Evolutionary conservation across 2,888 invertebrate species (phyloP).

Genomic region (Ichneumon xanthorius): DNA sequence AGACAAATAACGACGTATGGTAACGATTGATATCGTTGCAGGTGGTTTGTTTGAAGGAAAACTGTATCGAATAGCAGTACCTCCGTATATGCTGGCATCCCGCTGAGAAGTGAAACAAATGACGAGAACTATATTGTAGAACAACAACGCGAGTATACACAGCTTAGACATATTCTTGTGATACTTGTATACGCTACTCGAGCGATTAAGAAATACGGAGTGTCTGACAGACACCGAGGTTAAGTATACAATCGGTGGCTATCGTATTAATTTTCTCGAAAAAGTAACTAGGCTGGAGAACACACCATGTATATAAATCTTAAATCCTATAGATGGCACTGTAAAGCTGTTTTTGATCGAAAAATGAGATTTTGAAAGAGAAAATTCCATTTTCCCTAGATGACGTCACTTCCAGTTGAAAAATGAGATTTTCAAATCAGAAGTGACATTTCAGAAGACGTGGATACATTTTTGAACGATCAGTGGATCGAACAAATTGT

Average conservation of each 20-base stretch:
- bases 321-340: too few relatives aligned
- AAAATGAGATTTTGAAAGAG: too few relatives aligned
- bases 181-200: neutral
- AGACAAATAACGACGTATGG: neutral
- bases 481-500: neutral
- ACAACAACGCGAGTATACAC: constrained; percentile 38
- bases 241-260: neutral
- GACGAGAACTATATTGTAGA: constrained; percentile 39
- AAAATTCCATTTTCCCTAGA: neutral
- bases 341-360: too few relatives aligned
- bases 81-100: constrained; percentile 3
- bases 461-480: neutral
- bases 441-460: neutral
- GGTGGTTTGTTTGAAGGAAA: neutral
- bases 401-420: neutral
- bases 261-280: neutral
- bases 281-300: too few relatives aligned
- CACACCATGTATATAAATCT: too few relatives aligned
- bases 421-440: too few relatives aligned
- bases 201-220: neutral
- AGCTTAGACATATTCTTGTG: constrained; percentile 50
- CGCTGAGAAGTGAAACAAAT: constrained; percentile 15
- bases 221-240: neutral
- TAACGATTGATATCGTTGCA: neutral
- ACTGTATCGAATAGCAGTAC: constrained; percentile 30